Percentiles rank a stretch among this genome's conserved stretches.
These are phyloP conservation scores for Galerucella nymphaeae DNA, from an alignment of 2,888 invertebrate species.

Conservation along the genomic window DNA sequence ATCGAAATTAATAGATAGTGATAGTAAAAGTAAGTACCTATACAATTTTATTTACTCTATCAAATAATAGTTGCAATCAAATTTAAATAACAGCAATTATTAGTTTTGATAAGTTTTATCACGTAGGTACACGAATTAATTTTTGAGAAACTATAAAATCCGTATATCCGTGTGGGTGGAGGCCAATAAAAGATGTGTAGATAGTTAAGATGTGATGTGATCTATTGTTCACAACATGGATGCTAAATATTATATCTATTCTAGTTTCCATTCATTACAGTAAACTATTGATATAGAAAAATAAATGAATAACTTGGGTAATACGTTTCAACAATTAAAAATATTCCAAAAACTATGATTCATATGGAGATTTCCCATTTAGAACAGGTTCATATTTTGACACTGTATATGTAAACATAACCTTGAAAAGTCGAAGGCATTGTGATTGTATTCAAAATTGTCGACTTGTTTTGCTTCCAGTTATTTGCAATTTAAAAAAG, in stretches of 20 bases:
- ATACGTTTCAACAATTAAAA: background rate
- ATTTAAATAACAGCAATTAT: background rate
- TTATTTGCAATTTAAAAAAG: background rate
- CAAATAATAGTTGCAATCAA: background rate
- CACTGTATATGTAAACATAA: background rate
- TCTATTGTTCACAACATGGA: background rate
- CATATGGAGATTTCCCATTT: background rate
- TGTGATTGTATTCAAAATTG: background rate
- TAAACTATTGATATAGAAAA: background rate
- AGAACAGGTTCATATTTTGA: background rate
- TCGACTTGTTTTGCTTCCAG: background rate
- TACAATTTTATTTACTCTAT: background rate
- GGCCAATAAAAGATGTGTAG: background rate
- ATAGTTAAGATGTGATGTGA: background rate
- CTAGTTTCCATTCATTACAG: background rate
- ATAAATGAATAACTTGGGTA: background rate
- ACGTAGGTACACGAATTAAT: background rate
- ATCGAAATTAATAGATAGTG: conserved; percentile 21
- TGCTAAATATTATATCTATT: too few species aligned
- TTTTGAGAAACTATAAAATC: background rate
- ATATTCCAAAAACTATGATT: background rate
- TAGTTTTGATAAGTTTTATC: background rate
- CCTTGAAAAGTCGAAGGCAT: background rate
- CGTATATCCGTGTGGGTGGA: background rate
- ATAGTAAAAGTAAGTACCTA: background rate